Conservation (phyloP, 2,888 invertebrate genomes). For the Drosophila fungiperda region DNA sequence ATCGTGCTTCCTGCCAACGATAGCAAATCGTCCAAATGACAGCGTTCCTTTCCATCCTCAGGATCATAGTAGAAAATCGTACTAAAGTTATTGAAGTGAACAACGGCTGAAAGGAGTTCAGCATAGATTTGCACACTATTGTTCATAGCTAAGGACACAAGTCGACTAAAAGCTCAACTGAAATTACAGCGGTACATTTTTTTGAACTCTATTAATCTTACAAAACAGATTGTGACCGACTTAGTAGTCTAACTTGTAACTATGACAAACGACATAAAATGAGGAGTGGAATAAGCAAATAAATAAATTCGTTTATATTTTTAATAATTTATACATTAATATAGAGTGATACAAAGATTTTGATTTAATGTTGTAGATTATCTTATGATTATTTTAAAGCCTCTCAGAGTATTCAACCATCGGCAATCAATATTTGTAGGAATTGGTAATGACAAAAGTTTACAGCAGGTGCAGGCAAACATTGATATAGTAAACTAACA, state of each 20-base stretch:
- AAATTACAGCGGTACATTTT: background rate
- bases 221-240: background rate
- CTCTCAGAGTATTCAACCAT: conserved; percentile 12
- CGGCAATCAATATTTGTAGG: background rate
- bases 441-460: conserved; percentile 18
- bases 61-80: conserved; percentile 58
- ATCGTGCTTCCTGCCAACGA: conserved; percentile 20
- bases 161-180: conserved; percentile 1
- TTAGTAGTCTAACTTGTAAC: background rate
- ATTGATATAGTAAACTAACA: conserved; percentile 33
- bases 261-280: background rate
- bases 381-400: background rate
- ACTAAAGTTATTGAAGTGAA: conserved; percentile 26
- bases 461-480: conserved; percentile 35
- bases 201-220: background rate
- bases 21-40: conserved; percentile 33
- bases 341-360: background rate
- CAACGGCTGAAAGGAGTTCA: conserved; percentile 26
- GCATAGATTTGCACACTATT: conserved; percentile 27
- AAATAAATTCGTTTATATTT: background rate
- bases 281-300: background rate
- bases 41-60: conserved; percentile 16
- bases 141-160: conserved; percentile 34
- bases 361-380: background rate
- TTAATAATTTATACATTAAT: background rate